Base-by-base conservation (phyloP, 2,797 vertebrate genomes). In the Lycodopsis pacificus region DNA sequence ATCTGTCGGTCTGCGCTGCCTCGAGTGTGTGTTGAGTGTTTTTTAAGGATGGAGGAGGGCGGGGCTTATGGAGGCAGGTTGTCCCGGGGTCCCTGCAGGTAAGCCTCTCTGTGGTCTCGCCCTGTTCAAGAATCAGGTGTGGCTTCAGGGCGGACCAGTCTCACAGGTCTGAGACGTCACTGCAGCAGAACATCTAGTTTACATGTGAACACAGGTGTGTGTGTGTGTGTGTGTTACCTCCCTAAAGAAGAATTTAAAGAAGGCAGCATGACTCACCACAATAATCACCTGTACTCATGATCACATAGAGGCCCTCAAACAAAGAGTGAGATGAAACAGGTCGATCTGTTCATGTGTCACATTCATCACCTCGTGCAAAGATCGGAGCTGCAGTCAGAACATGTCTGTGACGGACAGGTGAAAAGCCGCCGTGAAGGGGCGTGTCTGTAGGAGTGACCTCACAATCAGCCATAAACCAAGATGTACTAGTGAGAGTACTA, bases 91-190 rank as follows among this genome's bases (percentile, higher is more conserved):
- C 4, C 14, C 15, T 8, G 12, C 54, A 48, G 67, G 57, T 2
- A 9, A 27, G 1, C 48, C 14, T 67, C 67, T 17, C 68, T 3
- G 38, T 13, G 34, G 64, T 51, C 48, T 48, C 40, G 7, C 76
- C 86, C 77, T 34, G 51, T 2, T 7, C 12, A 73, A 81, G 76
- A 80, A 86, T 82, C 51, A 42, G 79, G 79, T 2, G 56, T 3
- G 44, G 4, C 74, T 15, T n/a, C 44, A 54, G 22, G 51, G 7
- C 9, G 4, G 19, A 75, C 70, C 64, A 1, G 75, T 67, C 7
- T 0, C 54, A 30, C 82, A 11, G 63, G 65, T 76, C 38, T 27
- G 32, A 56, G 20, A 13, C 8, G 5, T 51, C 13, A 2, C 17
- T 5, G 59, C 44, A 59, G n/a, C 14, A 40, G 58, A 4, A 8